Evolutionary conservation across 37 sponge, comb jelly and placozoan species (phyloP).

Genomic region (Halisarca cf. caerulea): DNA sequence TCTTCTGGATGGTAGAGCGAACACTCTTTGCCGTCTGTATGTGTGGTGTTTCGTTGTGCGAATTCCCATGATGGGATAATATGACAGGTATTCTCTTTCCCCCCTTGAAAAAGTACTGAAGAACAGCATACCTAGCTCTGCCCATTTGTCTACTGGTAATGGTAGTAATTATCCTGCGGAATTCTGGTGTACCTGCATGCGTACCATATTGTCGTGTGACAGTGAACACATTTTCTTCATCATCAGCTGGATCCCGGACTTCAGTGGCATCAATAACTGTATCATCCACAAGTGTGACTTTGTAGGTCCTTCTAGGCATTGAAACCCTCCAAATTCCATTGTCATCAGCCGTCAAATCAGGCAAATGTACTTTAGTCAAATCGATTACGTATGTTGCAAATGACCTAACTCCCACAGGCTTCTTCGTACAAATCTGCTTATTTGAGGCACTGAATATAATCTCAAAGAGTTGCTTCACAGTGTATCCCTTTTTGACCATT

Average conservation of each 20-base stretch:
- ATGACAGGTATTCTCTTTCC: not conserved
- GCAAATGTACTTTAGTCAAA: not conserved
- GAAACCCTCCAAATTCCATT: constrained; percentile 38
- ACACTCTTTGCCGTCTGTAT: not conserved
- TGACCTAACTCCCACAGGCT: constrained; percentile 23
- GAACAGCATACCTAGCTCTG: not conserved
- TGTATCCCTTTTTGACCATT: not conserved
- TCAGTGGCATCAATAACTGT: not conserved
- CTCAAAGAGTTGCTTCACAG: not conserved
- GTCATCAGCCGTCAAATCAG: constrained; percentile 35
- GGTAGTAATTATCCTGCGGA: not conserved
- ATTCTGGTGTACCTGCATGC: not conserved
- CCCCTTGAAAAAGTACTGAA: not conserved
- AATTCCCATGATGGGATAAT: not conserved
- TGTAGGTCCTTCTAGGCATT: constrained; percentile 30
- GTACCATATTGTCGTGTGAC: not conserved
- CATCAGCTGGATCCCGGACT: not conserved
- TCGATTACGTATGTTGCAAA: constrained; percentile 22
- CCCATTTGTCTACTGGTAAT: not conserved
- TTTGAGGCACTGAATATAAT: not conserved
- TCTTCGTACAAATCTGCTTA: constrained; percentile 18
- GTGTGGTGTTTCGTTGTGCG: not conserved
- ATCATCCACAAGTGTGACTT: not conserved
- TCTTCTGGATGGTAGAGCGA: not conserved
- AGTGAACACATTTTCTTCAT: not conserved